Evolutionary conservation across 1,140 invertebrate species (phyloP), one percentile per base, ranked within the genome.

Genomic region (Ips typographus): DNA sequence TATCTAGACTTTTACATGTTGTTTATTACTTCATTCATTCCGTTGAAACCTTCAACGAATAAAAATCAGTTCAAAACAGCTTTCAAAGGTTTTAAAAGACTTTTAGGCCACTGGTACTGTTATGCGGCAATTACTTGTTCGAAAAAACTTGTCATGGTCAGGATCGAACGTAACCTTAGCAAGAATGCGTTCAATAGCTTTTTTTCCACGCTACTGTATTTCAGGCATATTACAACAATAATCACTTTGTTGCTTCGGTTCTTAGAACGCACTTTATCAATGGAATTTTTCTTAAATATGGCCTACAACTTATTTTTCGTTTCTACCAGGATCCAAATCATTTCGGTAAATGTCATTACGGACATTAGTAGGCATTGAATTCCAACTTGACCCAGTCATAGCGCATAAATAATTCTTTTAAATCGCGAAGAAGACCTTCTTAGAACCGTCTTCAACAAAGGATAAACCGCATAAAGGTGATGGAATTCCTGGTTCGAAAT

Each of bases 181-280:
- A 61, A 61, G 59, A 61, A 61, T 61, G 59, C 59, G 59, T 39
- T 22, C 47, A 61, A 61, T 61, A 36, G 59, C 59, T 61, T 61
- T 61, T 61, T 61, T 61, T 7, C 22, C 22, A 22, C 22, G 22
- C 22, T 22, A 22, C 22, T 22, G 22, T 22, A 22, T 22, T 22
- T 22, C 22, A 22, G 22, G 0, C 22, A 22, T 22, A 22, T 22
- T 22, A 22, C 22, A 22, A 22, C 22, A 22, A 22, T 22, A 22
- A 22, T 22, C 22, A 22, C 22, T 22, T 22, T 22, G 22, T 22
- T 22, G 22, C 22, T 22, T 22, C 22, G 22, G 22, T 22, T 22
- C 22, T 22, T 22, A 22, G 22, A 22, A 22, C 22, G 22, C 22
- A 22, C 22, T 22, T 22, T 22, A 22, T 22, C 22, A 22, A 22